Base-by-base conservation (phyloP, 2,888 invertebrate species). In the Drosophila gaucha region DNA sequence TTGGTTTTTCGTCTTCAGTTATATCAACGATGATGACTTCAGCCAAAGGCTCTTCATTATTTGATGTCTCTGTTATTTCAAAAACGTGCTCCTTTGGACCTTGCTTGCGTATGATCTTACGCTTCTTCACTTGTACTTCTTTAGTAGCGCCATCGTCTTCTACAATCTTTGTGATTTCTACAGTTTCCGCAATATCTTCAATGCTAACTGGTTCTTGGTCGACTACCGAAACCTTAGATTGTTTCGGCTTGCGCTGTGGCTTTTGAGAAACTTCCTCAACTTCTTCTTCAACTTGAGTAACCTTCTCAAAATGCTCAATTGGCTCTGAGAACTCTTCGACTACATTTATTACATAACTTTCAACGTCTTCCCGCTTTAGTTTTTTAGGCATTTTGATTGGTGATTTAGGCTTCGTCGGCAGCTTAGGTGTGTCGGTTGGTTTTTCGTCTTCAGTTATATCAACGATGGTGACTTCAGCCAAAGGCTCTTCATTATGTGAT, bases 171-270 rank as follows among this genome's bases (percentile, higher is more conserved):
- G 82, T 68, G 3, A 82, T 72, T 63, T 84, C 70, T 0, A 90
- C 89, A 5, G 87, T 89, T 74, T 91, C 87, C 0, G 52, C 71
- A 6, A 82, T 56, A 18, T 80, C 75, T 64, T 80, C 52, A 30
- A 83, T 56, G 18, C 28, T 49, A n/a, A 82, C 52, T 41, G 79
- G 70, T n/a, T 64, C 55, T 12, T 64, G 35, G 2, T 92, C 92
- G 26, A 89, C 72, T 59, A 93, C 92, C 71, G 92, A 68, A 58
- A 93, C 92, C 76, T 92, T 93, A 6, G n/a, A n/a, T n/a, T n/a
- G n/a, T n/a, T n/a, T n/a, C n/a, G n/a, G n/a, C n/a, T n/a, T n/a
- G n/a, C n/a, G n/a, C n/a, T n/a, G n/a, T n/a, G n/a, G n/a, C n/a
- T n/a, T n/a, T 33, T 30, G n/a, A 4, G 31, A 16, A 22, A 39